A percentile compares a stretch with the other conserved stretches of the same genome.
phyloP scores from a whole-genome alignment of 64 coral and sea anemone genomes.

The Hydrozoanthus tunicans region DNA sequence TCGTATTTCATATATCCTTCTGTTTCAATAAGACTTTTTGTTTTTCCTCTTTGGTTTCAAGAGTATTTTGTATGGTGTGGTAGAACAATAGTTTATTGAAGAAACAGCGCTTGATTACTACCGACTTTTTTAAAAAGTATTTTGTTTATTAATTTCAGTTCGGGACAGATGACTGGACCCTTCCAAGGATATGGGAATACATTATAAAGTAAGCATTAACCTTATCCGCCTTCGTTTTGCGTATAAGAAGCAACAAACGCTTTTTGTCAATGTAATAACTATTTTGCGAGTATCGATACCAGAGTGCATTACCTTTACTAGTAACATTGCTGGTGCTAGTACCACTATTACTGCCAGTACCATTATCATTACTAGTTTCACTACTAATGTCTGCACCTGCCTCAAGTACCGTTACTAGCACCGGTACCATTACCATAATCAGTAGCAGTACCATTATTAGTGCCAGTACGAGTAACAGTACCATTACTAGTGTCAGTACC shows the following conservation, averaged over 20 bases:
- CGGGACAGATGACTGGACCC: slow-evolving; percentile 80
- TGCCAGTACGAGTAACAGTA: neutral
- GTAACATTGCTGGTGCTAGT: neutral
- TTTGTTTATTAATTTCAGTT: slow-evolving; percentile 42
- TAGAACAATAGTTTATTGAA: too few relatives aligned
- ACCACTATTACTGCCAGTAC: neutral
- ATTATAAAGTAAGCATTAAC: slow-evolving; percentile 69
- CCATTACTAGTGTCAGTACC: neutral
- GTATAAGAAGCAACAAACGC: neutral
- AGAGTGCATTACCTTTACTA: neutral
- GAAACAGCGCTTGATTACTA: neutral
- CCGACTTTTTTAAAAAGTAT: neutral
- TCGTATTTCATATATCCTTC: too few relatives aligned
- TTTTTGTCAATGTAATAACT: neutral
- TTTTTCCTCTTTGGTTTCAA: too few relatives aligned
- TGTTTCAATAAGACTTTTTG: too few relatives aligned
- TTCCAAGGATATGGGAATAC: slow-evolving; percentile 72
- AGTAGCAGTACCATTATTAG: neutral
- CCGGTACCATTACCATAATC: neutral
- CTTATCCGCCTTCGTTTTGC: neutral
- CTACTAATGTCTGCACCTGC: neutral
- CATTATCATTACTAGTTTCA: neutral
- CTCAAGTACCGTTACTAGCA: neutral
- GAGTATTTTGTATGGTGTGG: too few relatives aligned
- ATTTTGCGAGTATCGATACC: neutral